Conservation (phyloP, 2,113 vertebrate species). For the Microtus pennsylvanicus region DNA sequence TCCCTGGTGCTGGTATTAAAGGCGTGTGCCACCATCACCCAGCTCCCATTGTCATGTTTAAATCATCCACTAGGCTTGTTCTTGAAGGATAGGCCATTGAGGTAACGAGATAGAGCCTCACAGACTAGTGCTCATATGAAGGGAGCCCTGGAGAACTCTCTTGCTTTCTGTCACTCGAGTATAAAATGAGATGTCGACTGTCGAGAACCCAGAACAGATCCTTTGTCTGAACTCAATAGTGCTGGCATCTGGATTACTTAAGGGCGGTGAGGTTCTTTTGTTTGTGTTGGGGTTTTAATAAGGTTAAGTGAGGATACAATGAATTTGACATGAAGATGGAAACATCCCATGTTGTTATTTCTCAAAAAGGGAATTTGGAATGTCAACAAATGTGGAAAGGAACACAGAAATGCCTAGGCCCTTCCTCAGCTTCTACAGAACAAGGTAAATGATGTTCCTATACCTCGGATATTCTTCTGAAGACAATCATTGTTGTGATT, state of each 20-base stretch:
- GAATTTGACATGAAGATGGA: neutral
- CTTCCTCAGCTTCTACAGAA: neutral
- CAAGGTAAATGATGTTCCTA: neutral
- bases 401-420: neutral
- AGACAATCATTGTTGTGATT: neutral
- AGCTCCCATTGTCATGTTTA: neutral
- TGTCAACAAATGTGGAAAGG: neutral
- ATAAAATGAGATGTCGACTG: neutral
- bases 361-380: neutral
- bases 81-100: neutral
- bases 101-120: neutral
- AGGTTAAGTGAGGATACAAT: neutral
- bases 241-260: neutral
- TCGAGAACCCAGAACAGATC: neutral
- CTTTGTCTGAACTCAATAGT: neutral
- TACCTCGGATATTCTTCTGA: neutral
- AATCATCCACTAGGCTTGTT: neutral
- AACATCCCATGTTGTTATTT: neutral
- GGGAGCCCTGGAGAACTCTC: neutral
- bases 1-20: no score
- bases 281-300: neutral
- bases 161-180: neutral
- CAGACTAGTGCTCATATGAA: neutral
- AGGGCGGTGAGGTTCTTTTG: neutral
- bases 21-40: no score